These are phyloP conservation scores for Habroteleia sp. DNA, from an alignment of 2,888 invertebrate species.

Conservation along the genomic window DNA sequence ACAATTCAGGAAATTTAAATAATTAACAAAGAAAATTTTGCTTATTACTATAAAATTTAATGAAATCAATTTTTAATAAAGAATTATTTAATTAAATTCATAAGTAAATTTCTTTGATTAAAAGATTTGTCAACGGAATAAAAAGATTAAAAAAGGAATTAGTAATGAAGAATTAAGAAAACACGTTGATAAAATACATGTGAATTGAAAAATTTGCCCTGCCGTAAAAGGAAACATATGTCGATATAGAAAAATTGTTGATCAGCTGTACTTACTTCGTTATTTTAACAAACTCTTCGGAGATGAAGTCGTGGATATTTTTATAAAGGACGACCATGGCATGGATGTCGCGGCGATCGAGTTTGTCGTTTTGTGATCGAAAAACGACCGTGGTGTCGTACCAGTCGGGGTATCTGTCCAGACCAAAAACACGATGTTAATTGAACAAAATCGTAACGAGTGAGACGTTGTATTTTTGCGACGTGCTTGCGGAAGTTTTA, in stretches of 20 bases:
- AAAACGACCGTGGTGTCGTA: constrained; percentile 79
- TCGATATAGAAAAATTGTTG: not conserved
- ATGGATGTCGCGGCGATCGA: constrained; percentile 62
- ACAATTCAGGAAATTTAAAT: too few relatives aligned
- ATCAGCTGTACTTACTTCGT: constrained; percentile 83
- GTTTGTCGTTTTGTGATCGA: constrained; percentile 73
- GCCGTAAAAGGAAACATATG: too few relatives aligned
- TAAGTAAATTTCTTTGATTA: too few relatives aligned
- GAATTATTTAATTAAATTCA: too few relatives aligned
- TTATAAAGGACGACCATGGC: constrained; percentile 84
- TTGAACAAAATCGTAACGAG: constrained; percentile 10
- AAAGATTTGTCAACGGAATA: too few relatives aligned
- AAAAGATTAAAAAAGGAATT: too few relatives aligned
- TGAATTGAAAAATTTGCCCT: too few relatives aligned
- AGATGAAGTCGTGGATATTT: constrained; percentile 85
- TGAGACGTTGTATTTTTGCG: not conserved
- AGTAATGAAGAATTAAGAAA: too few relatives aligned
- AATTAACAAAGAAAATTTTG: too few relatives aligned
- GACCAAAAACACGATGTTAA: constrained; percentile 27
- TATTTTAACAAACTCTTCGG: constrained; percentile 84
- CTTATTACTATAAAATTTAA: too few relatives aligned
- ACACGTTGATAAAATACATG: too few relatives aligned
- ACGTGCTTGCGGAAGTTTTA: constrained; percentile 21
- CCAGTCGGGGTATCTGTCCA: constrained; percentile 80
- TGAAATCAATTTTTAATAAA: too few relatives aligned